Evolutionary conservation across 1,140 invertebrate genomes (phyloP), one percentile per base, ranked within the genome.

Genomic region (Cotesia glomerata): DNA sequence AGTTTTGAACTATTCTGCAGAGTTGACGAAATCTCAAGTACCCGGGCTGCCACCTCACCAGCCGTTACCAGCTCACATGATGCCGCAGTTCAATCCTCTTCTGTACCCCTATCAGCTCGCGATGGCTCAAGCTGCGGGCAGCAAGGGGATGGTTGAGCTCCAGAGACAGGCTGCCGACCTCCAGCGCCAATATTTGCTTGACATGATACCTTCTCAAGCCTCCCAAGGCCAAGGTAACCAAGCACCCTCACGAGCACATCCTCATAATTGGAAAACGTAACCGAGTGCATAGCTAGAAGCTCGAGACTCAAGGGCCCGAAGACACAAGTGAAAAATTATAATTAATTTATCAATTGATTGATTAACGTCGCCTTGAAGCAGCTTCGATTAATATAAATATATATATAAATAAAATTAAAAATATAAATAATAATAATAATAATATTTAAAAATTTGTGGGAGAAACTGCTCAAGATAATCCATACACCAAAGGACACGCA

Each of bases 121-220:
- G 56, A 94, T 95, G 93, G 92, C 92, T 56, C 92, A 93, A 78
- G 91, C 89, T 18, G 89, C 89, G 9, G 81, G 88, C 56, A 79
- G 85, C 85, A 93, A 90, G 89, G 90, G 79, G 84, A 90, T 83
- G 74, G 92, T 91, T 0, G 94, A 95, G 71, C 88, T 95, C 77
- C 94, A 95, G 83, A 89, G 94, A 58, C 90, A 90, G 78, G 92
- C 94, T 61, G 93, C 93, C 13, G 96, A 98, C 82, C 87, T 98
- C 56, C 97, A 99, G 86, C 90, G 97, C 59, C 97, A 98, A 87
- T 98, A 98, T 90, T 89, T 99, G 74, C 90, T 98, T 34, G 97
- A 99, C 84, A 97, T 98, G 95, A 97, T 98, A 78, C 95, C 95
- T n/a, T 90, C 90, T 45, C 87, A 86, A 69, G 79, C 85, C 11